Evolutionary conservation across 2,797 vertebrate genomes (phyloP).

Genomic region (Eulemur albifrons): DNA sequence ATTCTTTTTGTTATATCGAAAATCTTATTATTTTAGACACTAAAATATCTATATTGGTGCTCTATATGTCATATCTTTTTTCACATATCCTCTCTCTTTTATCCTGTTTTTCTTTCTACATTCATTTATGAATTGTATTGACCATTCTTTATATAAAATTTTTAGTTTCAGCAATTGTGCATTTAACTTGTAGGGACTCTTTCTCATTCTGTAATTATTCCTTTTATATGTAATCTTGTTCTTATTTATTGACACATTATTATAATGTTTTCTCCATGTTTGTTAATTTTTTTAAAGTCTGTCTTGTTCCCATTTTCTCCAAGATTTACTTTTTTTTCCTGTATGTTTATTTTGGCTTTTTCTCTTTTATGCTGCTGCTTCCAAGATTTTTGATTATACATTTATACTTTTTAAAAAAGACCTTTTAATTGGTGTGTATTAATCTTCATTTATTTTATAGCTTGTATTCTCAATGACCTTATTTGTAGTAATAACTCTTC

Average conservation of each 20-base stretch:
- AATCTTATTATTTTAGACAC: neutral
- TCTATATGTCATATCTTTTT: neutral
- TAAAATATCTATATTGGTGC: neutral
- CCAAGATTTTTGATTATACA: neutral
- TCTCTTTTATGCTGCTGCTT: neutral
- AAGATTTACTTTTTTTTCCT: neutral
- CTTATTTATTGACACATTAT: neutral
- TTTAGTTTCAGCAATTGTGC: neutral
- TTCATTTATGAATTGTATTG: constrained; percentile 28
- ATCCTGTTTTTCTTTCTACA: neutral
- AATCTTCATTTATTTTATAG: neutral
- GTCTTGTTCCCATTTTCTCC: neutral
- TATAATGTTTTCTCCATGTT: neutral
- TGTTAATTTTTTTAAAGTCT: neutral
- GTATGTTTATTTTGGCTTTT: neutral
- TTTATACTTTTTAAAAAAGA: neutral
- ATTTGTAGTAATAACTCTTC: neutral
- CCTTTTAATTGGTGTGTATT: neutral
- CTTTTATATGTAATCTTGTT: neutral
- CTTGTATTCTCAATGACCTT: neutral
- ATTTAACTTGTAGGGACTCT: neutral
- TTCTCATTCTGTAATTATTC: neutral
- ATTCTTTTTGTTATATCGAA: neutral
- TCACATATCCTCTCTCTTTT: neutral
- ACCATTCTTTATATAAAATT: neutral